phyloP scores from a whole-genome alignment of 2,797 vertebrate genomes.

The Sebastes aleutianus region DNA sequence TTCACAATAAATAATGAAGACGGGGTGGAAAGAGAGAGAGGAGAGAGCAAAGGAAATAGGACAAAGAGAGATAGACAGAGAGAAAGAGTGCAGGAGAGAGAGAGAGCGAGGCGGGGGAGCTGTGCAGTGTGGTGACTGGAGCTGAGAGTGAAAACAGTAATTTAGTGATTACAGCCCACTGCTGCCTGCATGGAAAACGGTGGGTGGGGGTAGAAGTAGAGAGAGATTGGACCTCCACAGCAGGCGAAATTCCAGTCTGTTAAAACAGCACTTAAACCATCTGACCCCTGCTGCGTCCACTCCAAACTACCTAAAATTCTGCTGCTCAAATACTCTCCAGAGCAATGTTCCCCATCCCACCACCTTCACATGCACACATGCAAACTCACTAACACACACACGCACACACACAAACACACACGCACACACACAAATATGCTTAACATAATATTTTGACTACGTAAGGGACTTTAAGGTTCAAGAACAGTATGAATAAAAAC shows the following conservation, averaged over 20 bases:
- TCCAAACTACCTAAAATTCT: constrained; percentile 20
- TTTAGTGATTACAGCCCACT: constrained; percentile 82
- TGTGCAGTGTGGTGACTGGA: constrained; percentile 67
- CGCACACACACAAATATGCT: neutral
- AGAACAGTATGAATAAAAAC: neutral
- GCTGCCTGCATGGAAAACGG: constrained; percentile 60
- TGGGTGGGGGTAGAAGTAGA: constrained; percentile 22
- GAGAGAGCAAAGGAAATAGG: constrained; percentile 50
- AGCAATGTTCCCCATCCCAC: neutral
- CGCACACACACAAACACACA: neutral
- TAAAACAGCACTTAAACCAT: constrained; percentile 74
- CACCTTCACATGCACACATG: neutral
- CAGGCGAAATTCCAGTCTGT: constrained; percentile 56
- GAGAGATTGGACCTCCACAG: constrained; percentile 60
- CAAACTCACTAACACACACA: neutral
- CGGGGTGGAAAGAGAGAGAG: constrained; percentile 32
- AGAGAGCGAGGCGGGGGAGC: constrained; percentile 30
- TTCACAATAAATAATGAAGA: constrained; percentile 68
- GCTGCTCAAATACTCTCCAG: neutral
- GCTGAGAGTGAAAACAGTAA: constrained; percentile 81
- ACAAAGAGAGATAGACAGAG: constrained; percentile 49
- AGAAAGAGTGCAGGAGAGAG: constrained; percentile 17
- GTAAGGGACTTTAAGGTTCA: neutral
- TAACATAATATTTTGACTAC: neutral
- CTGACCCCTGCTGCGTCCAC: constrained; percentile 52